Percentiles rank a stretch among this genome's conserved stretches.
These are phyloP conservation scores for Ostrea edulis DNA, from an alignment of 1,140 invertebrate genomes.

Conservation along the genomic window DNA sequence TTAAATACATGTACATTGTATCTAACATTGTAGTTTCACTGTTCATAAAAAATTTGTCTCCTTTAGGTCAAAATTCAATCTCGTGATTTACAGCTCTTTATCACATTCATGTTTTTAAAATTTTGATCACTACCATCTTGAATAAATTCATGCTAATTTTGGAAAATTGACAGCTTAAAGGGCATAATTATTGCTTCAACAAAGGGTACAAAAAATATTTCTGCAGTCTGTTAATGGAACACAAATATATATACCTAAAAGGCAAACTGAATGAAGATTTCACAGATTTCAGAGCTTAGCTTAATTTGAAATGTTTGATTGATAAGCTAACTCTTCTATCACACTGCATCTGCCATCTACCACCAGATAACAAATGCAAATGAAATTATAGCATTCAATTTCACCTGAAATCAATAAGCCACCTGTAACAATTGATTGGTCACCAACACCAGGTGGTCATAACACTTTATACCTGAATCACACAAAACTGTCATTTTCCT, in stretches of 20 bases:
- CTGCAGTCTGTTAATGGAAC: too few species aligned
- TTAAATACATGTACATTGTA: too few species aligned
- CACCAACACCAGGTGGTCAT: not conserved
- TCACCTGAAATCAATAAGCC: conserved; percentile 15
- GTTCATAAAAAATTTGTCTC: not conserved
- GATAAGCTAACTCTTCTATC: not conserved
- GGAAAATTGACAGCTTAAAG: not conserved
- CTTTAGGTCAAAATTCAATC: not conserved
- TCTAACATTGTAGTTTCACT: too few species aligned
- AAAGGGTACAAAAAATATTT: too few species aligned
- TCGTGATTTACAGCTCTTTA: not conserved
- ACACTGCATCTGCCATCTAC: not conserved
- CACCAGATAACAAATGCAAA: not conserved
- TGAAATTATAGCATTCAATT: not conserved
- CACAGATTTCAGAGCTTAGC: too few species aligned
- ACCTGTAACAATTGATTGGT: not conserved
- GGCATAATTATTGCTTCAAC: not conserved
- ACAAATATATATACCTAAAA: too few species aligned
- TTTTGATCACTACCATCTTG: not conserved
- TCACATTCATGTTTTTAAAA: too few species aligned
- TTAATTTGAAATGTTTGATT: too few species aligned
- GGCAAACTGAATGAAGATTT: too few species aligned
- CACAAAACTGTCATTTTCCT: not conserved
- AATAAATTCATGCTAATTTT: not conserved
- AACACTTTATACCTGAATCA: not conserved